Percentiles rank a stretch among this genome's conserved stretches.
These are phyloP conservation scores for Epirrita christyi DNA, from an alignment of 2,888 invertebrate species.

Conservation along the genomic window DNA sequence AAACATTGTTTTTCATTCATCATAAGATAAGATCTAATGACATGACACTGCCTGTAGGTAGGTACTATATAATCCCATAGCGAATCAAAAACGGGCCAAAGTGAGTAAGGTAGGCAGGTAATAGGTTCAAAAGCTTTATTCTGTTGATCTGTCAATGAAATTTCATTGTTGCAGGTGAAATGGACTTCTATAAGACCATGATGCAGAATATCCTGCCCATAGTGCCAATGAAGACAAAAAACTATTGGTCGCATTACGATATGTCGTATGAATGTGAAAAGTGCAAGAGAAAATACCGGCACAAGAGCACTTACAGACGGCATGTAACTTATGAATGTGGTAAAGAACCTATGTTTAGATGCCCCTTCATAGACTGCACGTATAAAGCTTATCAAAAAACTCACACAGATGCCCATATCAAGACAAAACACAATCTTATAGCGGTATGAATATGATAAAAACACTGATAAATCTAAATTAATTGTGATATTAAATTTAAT, in stretches of 20 bases:
- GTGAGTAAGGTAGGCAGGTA: conserved; percentile 21
- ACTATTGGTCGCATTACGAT: conserved; percentile 78
- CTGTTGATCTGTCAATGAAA: conserved; percentile 41
- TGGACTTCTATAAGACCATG: conserved; percentile 80
- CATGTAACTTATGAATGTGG: conserved; percentile 89
- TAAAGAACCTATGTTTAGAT: conserved; percentile 83
- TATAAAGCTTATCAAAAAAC: conserved; percentile 82
- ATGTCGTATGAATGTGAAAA: conserved; percentile 85
- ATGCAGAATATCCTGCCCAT: conserved; percentile 79
- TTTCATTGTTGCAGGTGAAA: conserved; percentile 81
- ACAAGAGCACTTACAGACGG: conserved; percentile 89
- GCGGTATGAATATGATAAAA: conserved; percentile 82
- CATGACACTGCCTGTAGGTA: neutral
- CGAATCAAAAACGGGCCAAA: conserved; percentile 6
- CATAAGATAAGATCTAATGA: neutral
- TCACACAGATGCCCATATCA: conserved; percentile 80
- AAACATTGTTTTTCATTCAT: conserved; percentile 27
- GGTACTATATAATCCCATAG: neutral
- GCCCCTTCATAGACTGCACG: conserved; percentile 77
- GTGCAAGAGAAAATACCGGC: conserved; percentile 90
- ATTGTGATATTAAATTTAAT: conserved; percentile 79
- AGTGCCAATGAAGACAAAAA: conserved; percentile 80
- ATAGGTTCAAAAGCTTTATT: neutral
- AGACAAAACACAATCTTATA: conserved; percentile 81
- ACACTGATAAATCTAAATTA: conserved; percentile 36